phyloP scores from a whole-genome alignment of 2,888 invertebrate species.

The Acrocera orbiculus region DNA sequence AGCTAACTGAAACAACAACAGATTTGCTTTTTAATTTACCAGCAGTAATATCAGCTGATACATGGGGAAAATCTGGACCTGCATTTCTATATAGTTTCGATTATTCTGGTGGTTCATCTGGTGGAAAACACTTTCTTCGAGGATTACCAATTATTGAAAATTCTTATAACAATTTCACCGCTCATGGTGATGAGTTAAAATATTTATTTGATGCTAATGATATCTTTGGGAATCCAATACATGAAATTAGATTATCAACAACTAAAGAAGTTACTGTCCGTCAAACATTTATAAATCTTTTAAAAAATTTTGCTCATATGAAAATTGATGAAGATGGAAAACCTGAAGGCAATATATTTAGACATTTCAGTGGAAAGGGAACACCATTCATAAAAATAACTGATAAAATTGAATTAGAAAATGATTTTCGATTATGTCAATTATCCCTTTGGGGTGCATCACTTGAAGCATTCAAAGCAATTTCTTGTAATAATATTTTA shows the following conservation, averaged over 20 bases:
- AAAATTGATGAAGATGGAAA: slow-evolving; percentile 19
- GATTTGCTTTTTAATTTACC: slow-evolving; percentile 64
- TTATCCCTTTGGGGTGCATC: slow-evolving; percentile 24
- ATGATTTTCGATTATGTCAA: slow-evolving; percentile 32
- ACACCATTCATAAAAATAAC: slow-evolving; percentile 39
- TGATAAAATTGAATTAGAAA: slow-evolving; percentile 30
- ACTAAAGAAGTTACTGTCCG: slow-evolving; percentile 44
- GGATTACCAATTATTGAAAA: slow-evolving; percentile 41
- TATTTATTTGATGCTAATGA: slow-evolving; percentile 52
- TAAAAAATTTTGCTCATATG: slow-evolving; percentile 44
- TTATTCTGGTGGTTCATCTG: slow-evolving; percentile 40
- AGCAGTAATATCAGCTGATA: slow-evolving; percentile 48
- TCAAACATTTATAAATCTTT: slow-evolving; percentile 44
- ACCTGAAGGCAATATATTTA: slow-evolving; percentile 18
- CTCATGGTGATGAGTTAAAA: slow-evolving; percentile 55
- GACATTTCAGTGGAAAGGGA: slow-evolving; percentile 27
- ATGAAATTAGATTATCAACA: slow-evolving; percentile 26
- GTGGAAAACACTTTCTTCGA: slow-evolving; percentile 45
- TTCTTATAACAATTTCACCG: slow-evolving; percentile 28
- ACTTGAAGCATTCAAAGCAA: slow-evolving; percentile 20
- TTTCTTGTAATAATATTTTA: slow-evolving; percentile 21
- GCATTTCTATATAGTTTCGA: slow-evolving; percentile 62
- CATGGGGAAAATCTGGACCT: slow-evolving; percentile 47
- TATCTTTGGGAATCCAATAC: slow-evolving; percentile 38
- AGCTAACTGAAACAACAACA: slow-evolving; percentile 33